Base-by-base conservation (phyloP, 2,797 vertebrate species). In the Pipistrellus pipistrellus region DNA sequence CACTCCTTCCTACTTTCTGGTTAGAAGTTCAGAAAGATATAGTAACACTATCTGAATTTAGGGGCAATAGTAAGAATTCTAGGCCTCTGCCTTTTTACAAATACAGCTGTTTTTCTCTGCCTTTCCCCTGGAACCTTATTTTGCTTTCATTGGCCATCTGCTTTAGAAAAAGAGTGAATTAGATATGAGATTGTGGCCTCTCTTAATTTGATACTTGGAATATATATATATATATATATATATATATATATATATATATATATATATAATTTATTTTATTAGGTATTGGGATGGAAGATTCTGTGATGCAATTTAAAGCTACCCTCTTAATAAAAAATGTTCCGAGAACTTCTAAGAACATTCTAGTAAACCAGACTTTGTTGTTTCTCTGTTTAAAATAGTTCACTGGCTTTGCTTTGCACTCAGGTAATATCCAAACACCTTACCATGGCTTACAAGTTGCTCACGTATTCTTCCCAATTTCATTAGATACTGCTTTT, bases 241-340 rank as follows among this genome's bases (percentile, higher is more conserved):
- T 46, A 46, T 46, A 46, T 46, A 46, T 46, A 46, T 46, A 46
- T 46, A 46, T 48, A 48, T 48, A 48, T 18, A 53, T 53, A 53
- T 21, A 53, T 53, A 53, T 20, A 8, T 53, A 53, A 30, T 85
- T 92, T 71, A 66, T 88, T 76, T 90, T 88, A 66, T 81, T 85
- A 57, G 68, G 21, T 64, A 35, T 71, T 27, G 7, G 41, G 14
- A 17, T 76, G n/a, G 3, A 90, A 71, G 41, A 85, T 78, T 88
- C 23, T 85, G 7, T 82, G 59, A 81, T 81, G 21, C 44, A 71
- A n/a, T 35, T 86, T 91, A 51, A 57, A 76, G 21, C 35, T 44
- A 71, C 25, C 18, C 38, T 84, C 10, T 46, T 64, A 41, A 88
- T 17, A 51, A 75, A 51, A 88, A 91, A 66, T 1, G 12, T 59